Conservation (phyloP, 37 sponge, comb jelly and placozoan species). For the Lycopodina hypogea region DNA sequence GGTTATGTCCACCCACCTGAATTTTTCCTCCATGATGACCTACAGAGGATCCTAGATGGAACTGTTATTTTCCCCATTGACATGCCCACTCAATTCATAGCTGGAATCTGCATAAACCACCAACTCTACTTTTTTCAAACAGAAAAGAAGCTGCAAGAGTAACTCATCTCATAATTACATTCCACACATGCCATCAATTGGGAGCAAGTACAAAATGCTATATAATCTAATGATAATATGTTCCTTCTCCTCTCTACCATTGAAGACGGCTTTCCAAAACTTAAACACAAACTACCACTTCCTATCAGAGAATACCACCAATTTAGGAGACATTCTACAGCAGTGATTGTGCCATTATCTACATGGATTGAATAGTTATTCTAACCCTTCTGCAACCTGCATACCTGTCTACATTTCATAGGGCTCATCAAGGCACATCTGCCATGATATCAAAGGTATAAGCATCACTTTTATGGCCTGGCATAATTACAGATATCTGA, state of each 20-base stretch:
- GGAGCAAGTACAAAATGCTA: too few relatives aligned
- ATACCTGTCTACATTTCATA: too few relatives aligned
- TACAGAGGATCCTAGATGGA: conserved; percentile 18
- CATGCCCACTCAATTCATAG: conserved; percentile 36
- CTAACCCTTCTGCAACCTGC: conserved; percentile 4
- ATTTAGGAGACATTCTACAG: conserved; percentile 8
- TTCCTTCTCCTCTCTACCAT: conserved; percentile 26
- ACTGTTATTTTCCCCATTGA: not conserved
- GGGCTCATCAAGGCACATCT: conserved; percentile 9
- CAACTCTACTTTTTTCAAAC: conserved; percentile 1
- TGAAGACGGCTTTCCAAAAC: conserved; percentile 32
- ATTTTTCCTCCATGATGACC: conserved; percentile 26
- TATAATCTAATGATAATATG: conserved; percentile 5
- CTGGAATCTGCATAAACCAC: conserved; percentile 20
- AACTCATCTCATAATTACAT: too few relatives aligned
- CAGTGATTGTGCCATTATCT: conserved; percentile 14
- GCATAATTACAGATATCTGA: conserved; percentile 26
- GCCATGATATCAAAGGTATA: conserved; percentile 20
- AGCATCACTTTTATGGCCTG: conserved; percentile 27
- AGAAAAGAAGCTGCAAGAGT: conserved; percentile 19
- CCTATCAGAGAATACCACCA: conserved; percentile 39
- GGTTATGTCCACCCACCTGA: conserved; percentile 31
- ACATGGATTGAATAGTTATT: conserved; percentile 17
- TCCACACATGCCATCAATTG: too few relatives aligned
- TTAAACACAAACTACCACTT: too few relatives aligned